These are phyloP conservation scores for Platyrinchus mystaceus DNA, from an alignment of 2,797 vertebrate species.

Conservation along the genomic window DNA sequence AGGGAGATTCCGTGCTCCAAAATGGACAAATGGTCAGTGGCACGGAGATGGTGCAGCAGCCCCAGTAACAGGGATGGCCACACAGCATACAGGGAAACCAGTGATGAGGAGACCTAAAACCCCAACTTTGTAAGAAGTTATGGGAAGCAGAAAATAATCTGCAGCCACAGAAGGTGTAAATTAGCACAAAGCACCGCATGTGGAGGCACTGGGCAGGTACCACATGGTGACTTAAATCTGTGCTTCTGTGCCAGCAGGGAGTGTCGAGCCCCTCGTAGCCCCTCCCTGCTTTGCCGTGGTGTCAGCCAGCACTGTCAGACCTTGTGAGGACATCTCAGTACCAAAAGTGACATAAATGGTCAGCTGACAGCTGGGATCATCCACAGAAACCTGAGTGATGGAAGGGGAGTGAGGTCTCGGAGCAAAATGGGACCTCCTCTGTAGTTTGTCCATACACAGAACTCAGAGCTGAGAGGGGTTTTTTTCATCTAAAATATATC, in stretches of 20 bases:
- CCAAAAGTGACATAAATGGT: neutral
- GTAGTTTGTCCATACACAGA: neutral
- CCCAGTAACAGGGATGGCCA: neutral
- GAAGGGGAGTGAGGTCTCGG: fast-evolving
- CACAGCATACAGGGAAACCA: fast-evolving
- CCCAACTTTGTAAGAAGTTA: neutral
- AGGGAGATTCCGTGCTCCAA: neutral
- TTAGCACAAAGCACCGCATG: neutral
- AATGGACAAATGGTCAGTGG: neutral
- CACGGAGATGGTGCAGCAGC: neutral
- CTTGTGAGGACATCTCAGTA: neutral
- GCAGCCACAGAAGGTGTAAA: neutral
- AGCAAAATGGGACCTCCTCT: neutral
- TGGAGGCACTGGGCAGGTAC: neutral
- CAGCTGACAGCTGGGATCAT: neutral
- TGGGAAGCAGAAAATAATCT: neutral
- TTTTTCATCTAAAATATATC: neutral
- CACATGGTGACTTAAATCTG: neutral
- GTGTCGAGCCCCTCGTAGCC: neutral
- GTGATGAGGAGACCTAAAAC: neutral
- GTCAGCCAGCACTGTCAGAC: neutral
- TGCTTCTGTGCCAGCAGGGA: neutral
- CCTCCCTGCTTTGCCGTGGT: neutral
- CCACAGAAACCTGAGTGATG: neutral
- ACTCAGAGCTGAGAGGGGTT: neutral